phyloP scores from a whole-genome alignment of 2,797 vertebrate species.

The Coendou prehensilis region DNA sequence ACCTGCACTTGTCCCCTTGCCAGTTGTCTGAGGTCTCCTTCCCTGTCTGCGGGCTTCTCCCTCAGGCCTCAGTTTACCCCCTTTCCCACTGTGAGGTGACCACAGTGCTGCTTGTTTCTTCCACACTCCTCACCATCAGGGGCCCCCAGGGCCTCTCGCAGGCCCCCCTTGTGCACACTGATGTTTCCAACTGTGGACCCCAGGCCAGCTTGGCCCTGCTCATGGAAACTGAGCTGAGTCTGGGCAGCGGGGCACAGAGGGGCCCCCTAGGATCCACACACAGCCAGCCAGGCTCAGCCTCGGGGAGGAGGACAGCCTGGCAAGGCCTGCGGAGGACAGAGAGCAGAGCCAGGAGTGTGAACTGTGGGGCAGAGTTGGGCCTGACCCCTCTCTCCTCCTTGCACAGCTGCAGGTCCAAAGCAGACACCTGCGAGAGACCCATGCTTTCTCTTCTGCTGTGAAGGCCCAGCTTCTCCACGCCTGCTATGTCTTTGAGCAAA shows the following conservation, averaged over 20 bases:
- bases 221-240: too few relatives aligned
- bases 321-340: background rate
- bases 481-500: background rate
- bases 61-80: too few relatives aligned
- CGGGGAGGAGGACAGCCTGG: too few relatives aligned
- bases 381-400: background rate
- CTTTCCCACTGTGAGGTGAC: background rate
- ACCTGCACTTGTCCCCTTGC: background rate
- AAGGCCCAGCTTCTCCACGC: background rate
- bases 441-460: background rate
- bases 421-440: background rate
- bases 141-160: too few relatives aligned
- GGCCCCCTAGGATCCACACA: background rate
- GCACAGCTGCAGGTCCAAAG: background rate
- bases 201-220: background rate
- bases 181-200: background rate
- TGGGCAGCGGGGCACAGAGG: background rate
- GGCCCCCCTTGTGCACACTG: too few relatives aligned
- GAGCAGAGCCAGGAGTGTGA: rapidly evolving
- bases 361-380: background rate
- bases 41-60: background rate
- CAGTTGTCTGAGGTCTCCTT: background rate
- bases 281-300: background rate
- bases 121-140: background rate
- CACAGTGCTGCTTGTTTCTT: background rate